Conservation (phyloP, 1,140 invertebrate genomes). For the Steinernema feltiae region DNA sequence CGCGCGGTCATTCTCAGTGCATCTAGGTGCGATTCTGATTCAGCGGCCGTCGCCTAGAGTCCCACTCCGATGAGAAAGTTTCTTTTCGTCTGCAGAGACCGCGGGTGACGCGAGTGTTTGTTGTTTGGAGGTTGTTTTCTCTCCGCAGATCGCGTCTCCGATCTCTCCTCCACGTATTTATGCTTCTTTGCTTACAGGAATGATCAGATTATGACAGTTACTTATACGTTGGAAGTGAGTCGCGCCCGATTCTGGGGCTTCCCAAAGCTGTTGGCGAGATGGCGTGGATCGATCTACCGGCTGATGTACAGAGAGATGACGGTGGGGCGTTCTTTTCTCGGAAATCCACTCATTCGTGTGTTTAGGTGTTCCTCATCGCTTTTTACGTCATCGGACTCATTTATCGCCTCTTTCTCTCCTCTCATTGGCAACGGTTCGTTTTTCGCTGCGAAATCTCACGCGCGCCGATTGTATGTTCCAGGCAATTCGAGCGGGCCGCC, state of each 20-base stretch:
- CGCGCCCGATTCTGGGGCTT: constrained; percentile 53
- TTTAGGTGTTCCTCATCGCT: constrained; percentile 39
- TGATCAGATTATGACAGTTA: constrained; percentile 53
- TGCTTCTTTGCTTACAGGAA: neutral
- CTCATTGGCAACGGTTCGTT: constrained; percentile 27
- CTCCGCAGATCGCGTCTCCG: neutral
- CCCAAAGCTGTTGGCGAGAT: constrained; percentile 60
- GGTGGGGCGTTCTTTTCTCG: neutral
- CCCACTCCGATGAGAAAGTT: neutral
- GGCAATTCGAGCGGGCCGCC: constrained; percentile 59
- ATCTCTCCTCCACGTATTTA: neutral
- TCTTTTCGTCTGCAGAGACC: neutral
- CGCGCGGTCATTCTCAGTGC: neutral
- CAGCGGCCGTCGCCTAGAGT: neutral
- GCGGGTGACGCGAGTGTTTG: too few relatives aligned
- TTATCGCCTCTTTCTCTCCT: constrained; percentile 35
- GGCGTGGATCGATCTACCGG: constrained; percentile 61
- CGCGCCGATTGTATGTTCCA: constrained; percentile 41
- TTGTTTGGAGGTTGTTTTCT: too few relatives aligned
- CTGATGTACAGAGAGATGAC: constrained; percentile 56
- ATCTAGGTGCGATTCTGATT: neutral
- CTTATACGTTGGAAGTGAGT: constrained; percentile 55
- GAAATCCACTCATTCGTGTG: neutral
- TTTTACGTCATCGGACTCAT: constrained; percentile 38
- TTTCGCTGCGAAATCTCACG: too few relatives aligned